Evolutionary conservation across 2,797 vertebrate species (phyloP).

Genomic region (Gallinago solitaria): DNA sequence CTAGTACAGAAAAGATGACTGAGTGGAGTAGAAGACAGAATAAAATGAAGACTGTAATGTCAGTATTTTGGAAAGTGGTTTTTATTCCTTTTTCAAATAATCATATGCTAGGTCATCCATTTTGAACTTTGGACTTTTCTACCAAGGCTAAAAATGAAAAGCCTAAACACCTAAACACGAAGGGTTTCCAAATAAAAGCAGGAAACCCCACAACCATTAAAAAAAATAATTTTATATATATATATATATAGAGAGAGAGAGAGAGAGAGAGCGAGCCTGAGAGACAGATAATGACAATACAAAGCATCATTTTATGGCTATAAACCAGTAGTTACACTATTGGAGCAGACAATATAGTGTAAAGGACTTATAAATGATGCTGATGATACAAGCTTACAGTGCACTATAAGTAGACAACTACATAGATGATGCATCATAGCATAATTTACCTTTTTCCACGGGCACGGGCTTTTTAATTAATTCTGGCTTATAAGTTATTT

Average conservation of each 20-base stretch:
- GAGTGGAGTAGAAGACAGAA: background rate
- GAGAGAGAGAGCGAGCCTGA: background rate
- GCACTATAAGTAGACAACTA: background rate
- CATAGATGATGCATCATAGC: background rate
- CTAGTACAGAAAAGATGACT: background rate
- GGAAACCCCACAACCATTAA: background rate
- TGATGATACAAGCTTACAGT: background rate
- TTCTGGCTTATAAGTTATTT: background rate
- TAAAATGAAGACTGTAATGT: background rate
- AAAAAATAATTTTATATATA: background rate
- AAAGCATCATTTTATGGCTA: background rate
- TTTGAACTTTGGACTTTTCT: background rate
- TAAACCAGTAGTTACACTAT: background rate
- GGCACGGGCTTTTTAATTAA: background rate
- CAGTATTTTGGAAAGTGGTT: background rate
- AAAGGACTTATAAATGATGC: background rate
- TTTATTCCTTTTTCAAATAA: background rate
- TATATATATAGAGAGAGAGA: fast-evolving
- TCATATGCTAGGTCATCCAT: background rate
- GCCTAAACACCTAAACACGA: background rate
- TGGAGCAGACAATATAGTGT: background rate
- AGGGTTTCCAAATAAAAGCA: background rate
- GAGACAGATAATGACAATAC: background rate
- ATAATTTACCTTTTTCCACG: background rate
- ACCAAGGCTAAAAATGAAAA: background rate